phyloP scores from a whole-genome alignment of 2,888 invertebrate genomes.

The Ernsta delagoae region DNA sequence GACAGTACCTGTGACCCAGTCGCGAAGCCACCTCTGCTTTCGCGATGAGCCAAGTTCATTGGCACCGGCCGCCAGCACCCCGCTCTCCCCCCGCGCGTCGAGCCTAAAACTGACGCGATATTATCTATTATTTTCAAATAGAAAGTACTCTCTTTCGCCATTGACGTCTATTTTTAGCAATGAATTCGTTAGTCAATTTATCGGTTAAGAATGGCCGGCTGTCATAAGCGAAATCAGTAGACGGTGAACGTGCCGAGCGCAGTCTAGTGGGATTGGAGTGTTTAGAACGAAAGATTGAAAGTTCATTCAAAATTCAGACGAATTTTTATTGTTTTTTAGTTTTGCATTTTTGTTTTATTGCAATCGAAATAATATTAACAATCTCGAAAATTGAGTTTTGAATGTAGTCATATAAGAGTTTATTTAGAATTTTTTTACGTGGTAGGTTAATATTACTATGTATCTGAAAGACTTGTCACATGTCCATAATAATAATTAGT shows the following conservation, averaged over 20 bases:
- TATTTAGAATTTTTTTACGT: no score
- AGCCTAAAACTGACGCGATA: slow-evolving; percentile 67
- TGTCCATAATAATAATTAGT: no score
- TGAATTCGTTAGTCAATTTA: slow-evolving; percentile 40
- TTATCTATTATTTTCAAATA: slow-evolving; percentile 66
- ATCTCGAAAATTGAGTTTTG: no score
- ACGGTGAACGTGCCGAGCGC: slow-evolving; percentile 38
- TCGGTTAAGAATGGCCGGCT: slow-evolving; percentile 29
- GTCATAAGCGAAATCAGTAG: slow-evolving; percentile 39
- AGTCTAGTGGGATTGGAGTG: slow-evolving; percentile 4
- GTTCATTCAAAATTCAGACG: slow-evolving; percentile 26
- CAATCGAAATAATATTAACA: no score
- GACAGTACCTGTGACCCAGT: slow-evolving; percentile 73
- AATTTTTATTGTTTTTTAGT: slow-evolving; percentile 20
- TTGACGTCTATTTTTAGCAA: slow-evolving; percentile 64
- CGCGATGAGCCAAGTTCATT: slow-evolving; percentile 74
- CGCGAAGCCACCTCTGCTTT: slow-evolving; percentile 72
- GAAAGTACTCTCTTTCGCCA: slow-evolving; percentile 71
- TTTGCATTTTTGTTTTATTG: slow-evolving; percentile 31
- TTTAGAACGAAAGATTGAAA: slow-evolving; percentile 22
- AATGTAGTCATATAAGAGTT: no score
- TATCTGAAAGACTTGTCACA: no score
- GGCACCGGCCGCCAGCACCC: slow-evolving; percentile 59
- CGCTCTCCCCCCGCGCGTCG: slow-evolving; percentile 52
- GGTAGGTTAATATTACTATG: no score